phyloP scores from a whole-genome alignment of 2,113 vertebrate species.

The Nanorana parkeri region DNA sequence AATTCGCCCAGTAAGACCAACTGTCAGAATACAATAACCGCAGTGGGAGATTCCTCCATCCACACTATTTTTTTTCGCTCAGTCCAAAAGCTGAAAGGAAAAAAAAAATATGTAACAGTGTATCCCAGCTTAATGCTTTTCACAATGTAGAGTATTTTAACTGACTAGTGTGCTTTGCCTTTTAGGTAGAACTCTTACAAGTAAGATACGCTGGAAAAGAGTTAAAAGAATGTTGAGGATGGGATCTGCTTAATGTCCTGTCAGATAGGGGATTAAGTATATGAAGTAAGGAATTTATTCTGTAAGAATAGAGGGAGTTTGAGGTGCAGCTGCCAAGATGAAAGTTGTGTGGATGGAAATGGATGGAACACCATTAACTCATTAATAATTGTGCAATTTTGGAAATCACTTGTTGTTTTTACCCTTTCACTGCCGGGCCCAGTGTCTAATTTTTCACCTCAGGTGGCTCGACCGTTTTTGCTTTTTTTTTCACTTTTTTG shows the following conservation, averaged over 20 bases:
- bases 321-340: conserved; percentile 54
- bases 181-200: conserved; percentile 45
- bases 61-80: not conserved
- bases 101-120: too few species aligned
- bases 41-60: too few species aligned
- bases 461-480: too few species aligned
- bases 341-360: conserved; percentile 47
- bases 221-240: conserved; percentile 34
- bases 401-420: not conserved
- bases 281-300: conserved; percentile 54
- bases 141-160: not conserved
- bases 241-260: conserved; percentile 56
- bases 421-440: too few species aligned
- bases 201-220: conserved; percentile 22
- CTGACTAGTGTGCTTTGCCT: conserved; percentile 18
- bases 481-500: too few species aligned
- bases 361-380: conserved; percentile 31
- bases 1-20: too few species aligned
- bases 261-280: conserved; percentile 56
- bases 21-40: too few species aligned
- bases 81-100: too few species aligned
- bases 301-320: conserved; percentile 54
- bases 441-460: too few species aligned
- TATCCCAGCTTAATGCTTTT: too few species aligned
- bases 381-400: not conserved